Evolutionary conservation across 1,140 invertebrate genomes (phyloP), one percentile per base, ranked within the genome.

Genomic region (Cylas formicarius): DNA sequence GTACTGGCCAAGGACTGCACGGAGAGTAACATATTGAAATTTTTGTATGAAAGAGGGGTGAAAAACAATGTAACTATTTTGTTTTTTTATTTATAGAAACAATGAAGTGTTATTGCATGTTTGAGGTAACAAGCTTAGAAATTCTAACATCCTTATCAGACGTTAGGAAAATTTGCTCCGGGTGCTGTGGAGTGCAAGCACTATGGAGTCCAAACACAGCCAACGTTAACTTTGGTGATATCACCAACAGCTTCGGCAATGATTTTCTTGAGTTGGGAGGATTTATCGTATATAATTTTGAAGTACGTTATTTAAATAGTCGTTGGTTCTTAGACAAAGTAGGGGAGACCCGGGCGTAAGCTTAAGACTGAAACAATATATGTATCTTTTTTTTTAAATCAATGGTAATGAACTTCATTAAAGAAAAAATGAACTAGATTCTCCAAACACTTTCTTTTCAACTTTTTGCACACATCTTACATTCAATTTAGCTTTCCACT

Each of bases 181-280:
- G 88, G 63, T 96, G 93, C 67, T 58, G 86, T 73, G 97, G 94
- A n/a, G 57, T 95, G 22, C 83, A 85, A 71, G 97, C 95, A 2
- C 71, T 99, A 33, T 94, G 92, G 81, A 98, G 93, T 18, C 95
- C 97, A 1, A 81, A 95, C 61, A 99, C 97, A 2, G 96, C 94
- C 14, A 98, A 99, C 58, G 90, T 99, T 0, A 89, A 97, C 66
- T 99, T 84, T 81, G 80, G 70, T n/a, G 46, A 78, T 32, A 92
- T 99, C 0, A 92, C 91, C 4, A 64, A 77, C 44, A 72, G 78
- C 32, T 97, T 88, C 71, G 91, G 80, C 0, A 66, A 83, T 53
- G 87, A 96, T 59, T 97, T 98, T 68, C 62, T 76, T 61, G 65
- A 78, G 34, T 63, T 62, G 54, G 91, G 92, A 16, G 44, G 44